Conservation (phyloP, 1,140 invertebrate species). For the Helicoverpa zea region DNA sequence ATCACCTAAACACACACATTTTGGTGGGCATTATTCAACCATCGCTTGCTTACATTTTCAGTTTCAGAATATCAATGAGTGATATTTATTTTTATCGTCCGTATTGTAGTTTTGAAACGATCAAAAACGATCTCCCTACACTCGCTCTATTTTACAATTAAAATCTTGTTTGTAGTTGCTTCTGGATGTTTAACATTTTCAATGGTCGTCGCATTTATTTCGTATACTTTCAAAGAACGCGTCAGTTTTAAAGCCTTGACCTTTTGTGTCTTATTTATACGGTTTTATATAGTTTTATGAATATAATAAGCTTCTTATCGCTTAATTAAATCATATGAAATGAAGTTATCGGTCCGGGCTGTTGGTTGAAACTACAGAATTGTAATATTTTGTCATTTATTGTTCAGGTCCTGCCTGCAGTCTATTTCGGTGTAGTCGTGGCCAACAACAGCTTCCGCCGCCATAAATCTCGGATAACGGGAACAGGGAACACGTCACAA, state of each 20-base stretch:
- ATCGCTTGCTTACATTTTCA: conserved; percentile 40
- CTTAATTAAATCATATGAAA: conserved; percentile 46
- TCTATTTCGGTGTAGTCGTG: conserved; percentile 41
- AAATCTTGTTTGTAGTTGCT: conserved; percentile 40
- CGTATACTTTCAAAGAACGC: conserved; percentile 37
- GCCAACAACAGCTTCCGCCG: conserved; percentile 38
- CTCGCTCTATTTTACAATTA: conserved; percentile 46
- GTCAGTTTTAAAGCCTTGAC: conserved; percentile 34
- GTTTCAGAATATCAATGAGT: conserved; percentile 49
- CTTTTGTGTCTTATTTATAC: conserved; percentile 13
- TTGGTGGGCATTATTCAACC: conserved; percentile 5
- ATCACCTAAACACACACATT: conserved; percentile 31
- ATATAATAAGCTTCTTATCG: conserved; percentile 39
- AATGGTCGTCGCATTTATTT: conserved; percentile 19
- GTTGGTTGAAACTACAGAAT: background rate
- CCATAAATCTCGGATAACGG: conserved; percentile 48
- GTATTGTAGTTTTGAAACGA: conserved; percentile 38
- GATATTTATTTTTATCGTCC: conserved; percentile 47
- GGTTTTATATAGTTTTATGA: conserved; percentile 31
- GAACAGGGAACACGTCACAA: conserved; percentile 45
- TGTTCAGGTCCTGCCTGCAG: conserved; percentile 18
- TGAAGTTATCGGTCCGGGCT: conserved; percentile 20
- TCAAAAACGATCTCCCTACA: conserved; percentile 37
- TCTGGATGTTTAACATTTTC: conserved; percentile 11
- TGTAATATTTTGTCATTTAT: conserved; percentile 19